These are phyloP conservation scores for Carassius auratus DNA, from an alignment of 2,113 vertebrate genomes.

Conservation along the genomic window DNA sequence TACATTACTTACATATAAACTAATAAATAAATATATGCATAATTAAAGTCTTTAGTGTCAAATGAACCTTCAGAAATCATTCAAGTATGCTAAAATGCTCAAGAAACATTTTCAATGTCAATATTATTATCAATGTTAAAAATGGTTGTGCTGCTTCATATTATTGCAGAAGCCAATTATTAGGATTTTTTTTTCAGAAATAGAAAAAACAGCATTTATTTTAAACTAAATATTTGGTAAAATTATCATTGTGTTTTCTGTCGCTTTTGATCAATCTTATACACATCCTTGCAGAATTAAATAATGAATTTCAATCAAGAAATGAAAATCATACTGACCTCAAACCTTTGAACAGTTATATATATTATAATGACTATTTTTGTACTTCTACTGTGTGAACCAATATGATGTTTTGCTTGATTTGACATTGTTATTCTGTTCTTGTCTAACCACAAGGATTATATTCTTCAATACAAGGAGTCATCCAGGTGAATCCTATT, in stretches of 20 bases:
- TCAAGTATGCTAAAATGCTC: not conserved
- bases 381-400: not conserved
- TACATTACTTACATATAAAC: no score
- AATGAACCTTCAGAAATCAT: no score
- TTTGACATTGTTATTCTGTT: not conserved
- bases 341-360: not conserved
- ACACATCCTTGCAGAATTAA: not conserved
- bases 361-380: no score
- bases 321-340: not conserved
- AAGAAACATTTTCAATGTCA: not conserved
- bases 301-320: not conserved
- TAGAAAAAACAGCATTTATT: not conserved
- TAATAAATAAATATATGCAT: no score
- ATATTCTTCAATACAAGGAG: not conserved
- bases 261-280: not conserved
- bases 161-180: no score
- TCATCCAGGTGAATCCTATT: not conserved
- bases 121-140: not conserved
- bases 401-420: not conserved
- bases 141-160: not conserved
- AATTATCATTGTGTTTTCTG: not conserved
- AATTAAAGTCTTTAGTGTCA: no score
- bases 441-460: not conserved
- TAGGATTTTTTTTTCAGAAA: not conserved
- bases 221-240: not conserved